These are phyloP conservation scores for Zaprionus vittiger DNA, from an alignment of 1,140 invertebrate species.

Conservation along the genomic window DNA sequence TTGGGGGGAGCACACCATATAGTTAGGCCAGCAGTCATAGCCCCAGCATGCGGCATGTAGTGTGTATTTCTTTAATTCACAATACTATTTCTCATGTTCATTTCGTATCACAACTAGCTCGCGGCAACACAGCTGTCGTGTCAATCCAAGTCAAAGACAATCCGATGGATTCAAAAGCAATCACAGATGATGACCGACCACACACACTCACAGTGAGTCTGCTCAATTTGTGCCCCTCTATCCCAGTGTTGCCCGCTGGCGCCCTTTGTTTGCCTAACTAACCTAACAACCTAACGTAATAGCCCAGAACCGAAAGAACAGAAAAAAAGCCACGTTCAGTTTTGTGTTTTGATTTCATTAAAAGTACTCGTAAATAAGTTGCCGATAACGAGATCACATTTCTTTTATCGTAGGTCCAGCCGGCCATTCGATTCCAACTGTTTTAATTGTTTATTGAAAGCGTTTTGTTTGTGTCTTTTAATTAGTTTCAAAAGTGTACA, in stretches of 20 bases:
- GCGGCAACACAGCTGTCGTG: slow-evolving; percentile 44
- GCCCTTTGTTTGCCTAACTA: slow-evolving; percentile 45
- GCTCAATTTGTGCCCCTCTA: neutral
- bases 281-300: slow-evolving; percentile 32
- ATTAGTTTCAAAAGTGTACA: slow-evolving; percentile 18
- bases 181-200: slow-evolving; percentile 34
- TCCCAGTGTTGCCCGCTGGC: slow-evolving; percentile 28
- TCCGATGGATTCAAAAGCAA: slow-evolving; percentile 3
- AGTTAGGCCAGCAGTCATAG: neutral
- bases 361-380: slow-evolving; percentile 70
- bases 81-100: slow-evolving; percentile 33
- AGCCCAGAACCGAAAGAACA: slow-evolving; percentile 6
- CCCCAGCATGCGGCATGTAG: neutral
- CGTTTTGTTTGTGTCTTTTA: slow-evolving; percentile 45
- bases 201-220: neutral
- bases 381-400: slow-evolving; percentile 62
- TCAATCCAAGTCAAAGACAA: slow-evolving; percentile 30
- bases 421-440: slow-evolving; percentile 20
- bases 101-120: slow-evolving; percentile 31
- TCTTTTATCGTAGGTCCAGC: slow-evolving; percentile 25
- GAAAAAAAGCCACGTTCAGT: slow-evolving; percentile 36
- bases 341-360: slow-evolving; percentile 61
- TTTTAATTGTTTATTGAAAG: slow-evolving; percentile 50
- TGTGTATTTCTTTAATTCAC: neutral
- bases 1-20: neutral